Percentiles rank a stretch among this genome's conserved stretches.
Conservation (phyloP, 2,888 invertebrate species). For the Mimas tiliae region DNA sequence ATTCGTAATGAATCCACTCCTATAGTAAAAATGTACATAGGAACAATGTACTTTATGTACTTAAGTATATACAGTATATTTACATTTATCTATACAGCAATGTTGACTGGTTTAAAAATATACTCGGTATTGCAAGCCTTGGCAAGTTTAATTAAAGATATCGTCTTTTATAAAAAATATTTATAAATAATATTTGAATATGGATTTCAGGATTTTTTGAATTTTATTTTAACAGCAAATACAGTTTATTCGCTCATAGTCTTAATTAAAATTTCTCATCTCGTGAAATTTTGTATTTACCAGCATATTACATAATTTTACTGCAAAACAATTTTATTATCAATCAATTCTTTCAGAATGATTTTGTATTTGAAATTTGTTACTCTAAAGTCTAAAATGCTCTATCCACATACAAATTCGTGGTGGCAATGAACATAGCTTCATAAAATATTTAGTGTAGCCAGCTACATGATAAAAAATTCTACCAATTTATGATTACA, state of each 20-base stretch:
- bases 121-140: constrained; percentile 24
- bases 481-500: background rate
- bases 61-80: constrained; percentile 42
- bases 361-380: background rate
- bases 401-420: background rate
- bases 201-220: background rate
- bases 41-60: constrained; percentile 62
- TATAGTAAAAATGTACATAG: constrained; percentile 59
- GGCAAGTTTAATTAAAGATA: constrained; percentile 32
- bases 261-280: background rate
- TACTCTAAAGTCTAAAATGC: background rate
- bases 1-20: constrained; percentile 48
- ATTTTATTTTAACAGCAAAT: constrained; percentile 3
- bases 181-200: background rate
- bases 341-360: background rate
- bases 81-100: constrained; percentile 31
- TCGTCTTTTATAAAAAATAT: constrained; percentile 38
- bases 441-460: constrained; percentile 2
- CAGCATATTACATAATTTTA: background rate
- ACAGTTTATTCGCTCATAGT: background rate
- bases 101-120: constrained; percentile 15
- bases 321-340: background rate
- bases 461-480: constrained; percentile 8
- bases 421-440: background rate
- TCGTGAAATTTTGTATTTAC: background rate